phyloP scores from a whole-genome alignment of 2,797 vertebrate genomes.

The Sardinella longiceps region DNA sequence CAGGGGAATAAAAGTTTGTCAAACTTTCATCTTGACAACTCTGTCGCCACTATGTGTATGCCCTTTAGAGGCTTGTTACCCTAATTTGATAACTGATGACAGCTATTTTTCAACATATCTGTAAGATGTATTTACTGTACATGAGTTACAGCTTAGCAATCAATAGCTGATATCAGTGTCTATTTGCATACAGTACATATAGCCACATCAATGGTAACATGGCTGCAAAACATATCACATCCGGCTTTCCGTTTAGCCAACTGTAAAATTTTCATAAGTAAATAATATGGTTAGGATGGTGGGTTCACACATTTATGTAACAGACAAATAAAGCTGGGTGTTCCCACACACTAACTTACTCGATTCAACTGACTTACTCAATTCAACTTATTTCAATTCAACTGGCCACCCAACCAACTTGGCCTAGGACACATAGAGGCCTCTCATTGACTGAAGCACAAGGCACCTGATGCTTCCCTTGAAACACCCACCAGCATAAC shows the following conservation, averaged over 20 bases:
- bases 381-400: neutral
- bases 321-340: neutral
- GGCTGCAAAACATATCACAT: too few species aligned
- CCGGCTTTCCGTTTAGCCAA: neutral
- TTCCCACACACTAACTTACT: neutral
- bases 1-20: neutral
- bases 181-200: neutral
- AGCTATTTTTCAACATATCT: neutral
- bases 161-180: neutral
- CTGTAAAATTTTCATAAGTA: neutral
- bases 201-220: too few species aligned
- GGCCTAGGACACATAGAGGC: neutral
- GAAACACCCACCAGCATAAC: neutral
- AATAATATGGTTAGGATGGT: too few species aligned
- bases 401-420: neutral
- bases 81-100: neutral
- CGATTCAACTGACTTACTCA: too few species aligned
- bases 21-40: neutral
- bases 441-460: neutral
- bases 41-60: neutral
- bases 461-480: conserved; percentile 1
- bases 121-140: neutral
- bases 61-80: neutral
- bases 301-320: neutral
- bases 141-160: neutral